Conservation (phyloP, 2,797 vertebrate species). For the Periophthalmus magnuspinnatus region DNA sequence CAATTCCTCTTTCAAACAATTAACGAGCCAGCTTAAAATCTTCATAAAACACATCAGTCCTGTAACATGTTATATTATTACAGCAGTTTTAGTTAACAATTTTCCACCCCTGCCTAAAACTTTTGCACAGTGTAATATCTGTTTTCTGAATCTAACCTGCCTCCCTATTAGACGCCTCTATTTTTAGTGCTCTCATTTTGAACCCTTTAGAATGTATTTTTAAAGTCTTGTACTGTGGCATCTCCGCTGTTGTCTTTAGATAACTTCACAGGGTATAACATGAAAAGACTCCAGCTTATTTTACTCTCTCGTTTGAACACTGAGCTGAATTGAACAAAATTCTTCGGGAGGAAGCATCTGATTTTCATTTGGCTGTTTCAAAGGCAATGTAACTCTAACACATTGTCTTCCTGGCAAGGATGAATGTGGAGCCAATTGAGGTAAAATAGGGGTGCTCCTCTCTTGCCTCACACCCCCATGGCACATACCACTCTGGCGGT, state of each 20-base stretch:
- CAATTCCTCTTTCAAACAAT: not conserved
- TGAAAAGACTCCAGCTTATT: conserved; percentile 29
- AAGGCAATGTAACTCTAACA: conserved; percentile 27
- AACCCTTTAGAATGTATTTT: conserved; percentile 23
- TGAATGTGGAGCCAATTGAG: conserved; percentile 36
- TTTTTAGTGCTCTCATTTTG: conserved; percentile 42
- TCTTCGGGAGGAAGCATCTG: conserved; percentile 17
- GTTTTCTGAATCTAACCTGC: conserved; percentile 43
- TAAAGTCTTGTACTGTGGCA: conserved; percentile 19
- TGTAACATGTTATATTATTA: not conserved
- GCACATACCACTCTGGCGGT: conserved; percentile 43
- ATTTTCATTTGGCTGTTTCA: conserved; percentile 49
- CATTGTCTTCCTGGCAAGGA: conserved; percentile 27
- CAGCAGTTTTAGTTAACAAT: not conserved
- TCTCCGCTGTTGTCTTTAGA: conserved; percentile 34
- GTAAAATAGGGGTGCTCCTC: conserved; percentile 44
- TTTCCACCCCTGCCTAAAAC: not conserved
- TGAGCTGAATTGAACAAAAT: conserved; percentile 27
- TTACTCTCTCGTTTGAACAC: conserved; percentile 32
- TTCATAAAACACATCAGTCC: not conserved
- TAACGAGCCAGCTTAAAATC: not conserved
- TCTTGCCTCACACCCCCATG: conserved; percentile 41
- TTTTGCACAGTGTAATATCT: conserved; percentile 12
- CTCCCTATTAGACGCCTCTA: conserved; percentile 56
- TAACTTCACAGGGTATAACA: conserved; percentile 34